phyloP scores from a whole-genome alignment of 2,113 vertebrate genomes.

The Anguilla rostrata region DNA sequence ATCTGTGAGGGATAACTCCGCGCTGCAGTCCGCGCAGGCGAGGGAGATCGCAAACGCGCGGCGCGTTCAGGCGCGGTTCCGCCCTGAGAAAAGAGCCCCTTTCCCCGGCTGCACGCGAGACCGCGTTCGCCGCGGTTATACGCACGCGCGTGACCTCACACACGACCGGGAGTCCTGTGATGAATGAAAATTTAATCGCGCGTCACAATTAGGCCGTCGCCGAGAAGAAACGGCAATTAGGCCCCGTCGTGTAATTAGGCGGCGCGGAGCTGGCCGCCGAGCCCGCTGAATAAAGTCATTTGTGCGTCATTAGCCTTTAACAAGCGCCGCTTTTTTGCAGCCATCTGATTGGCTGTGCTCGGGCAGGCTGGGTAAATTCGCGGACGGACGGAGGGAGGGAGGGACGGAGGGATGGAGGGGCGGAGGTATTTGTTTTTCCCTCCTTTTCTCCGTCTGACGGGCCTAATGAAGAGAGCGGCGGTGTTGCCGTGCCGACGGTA shows the following conservation, averaged over 20 bases:
- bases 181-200: constrained; percentile 10
- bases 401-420: neutral
- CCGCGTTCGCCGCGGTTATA: neutral
- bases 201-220: constrained; percentile 14
- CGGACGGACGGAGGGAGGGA: too few relatives aligned
- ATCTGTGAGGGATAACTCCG: neutral
- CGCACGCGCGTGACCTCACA: neutral
- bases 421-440: constrained; percentile 40
- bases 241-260: constrained; percentile 21
- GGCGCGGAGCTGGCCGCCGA: constrained; percentile 25
- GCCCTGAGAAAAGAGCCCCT: neutral
- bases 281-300: constrained; percentile 50
- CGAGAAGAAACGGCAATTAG: constrained; percentile 25
- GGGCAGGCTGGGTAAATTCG: constrained; percentile 33
- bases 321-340: constrained; percentile 49
- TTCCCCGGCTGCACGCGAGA: neutral
- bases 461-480: constrained; percentile 32
- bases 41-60: neutral
- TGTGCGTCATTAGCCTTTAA: constrained; percentile 57
- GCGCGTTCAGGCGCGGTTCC: neutral
- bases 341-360: constrained; percentile 21
- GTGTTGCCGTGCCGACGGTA: neutral
- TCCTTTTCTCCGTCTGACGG: constrained; percentile 21
- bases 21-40: neutral
- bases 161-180: neutral